Evolutionary conservation across 2,113 vertebrate species (phyloP).

Genomic region (Corvus moneduloides): DNA sequence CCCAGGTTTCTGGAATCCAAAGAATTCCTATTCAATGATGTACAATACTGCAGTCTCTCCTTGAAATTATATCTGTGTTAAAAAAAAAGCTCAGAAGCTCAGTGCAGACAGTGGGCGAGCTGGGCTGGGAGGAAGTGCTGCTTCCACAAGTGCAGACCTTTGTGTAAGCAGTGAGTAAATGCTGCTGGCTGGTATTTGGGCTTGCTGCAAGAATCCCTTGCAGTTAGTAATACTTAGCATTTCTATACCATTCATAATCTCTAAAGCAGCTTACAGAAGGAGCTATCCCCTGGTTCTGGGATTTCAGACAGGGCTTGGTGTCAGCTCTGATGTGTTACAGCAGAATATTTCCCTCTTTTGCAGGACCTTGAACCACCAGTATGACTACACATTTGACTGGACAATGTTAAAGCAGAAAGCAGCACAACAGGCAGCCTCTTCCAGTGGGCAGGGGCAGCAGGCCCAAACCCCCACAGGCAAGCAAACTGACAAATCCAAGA

Average conservation of each 20-base stretch:
- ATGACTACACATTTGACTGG: slow-evolving; percentile 99
- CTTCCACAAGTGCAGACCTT: background rate
- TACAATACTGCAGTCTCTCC: background rate
- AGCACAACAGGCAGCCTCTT: slow-evolving; percentile 97
- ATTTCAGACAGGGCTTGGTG: background rate
- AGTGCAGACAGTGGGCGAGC: background rate
- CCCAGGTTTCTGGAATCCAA: background rate
- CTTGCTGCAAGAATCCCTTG: slow-evolving; percentile 2
- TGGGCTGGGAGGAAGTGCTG: background rate
- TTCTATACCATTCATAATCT: background rate
- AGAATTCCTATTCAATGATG: background rate
- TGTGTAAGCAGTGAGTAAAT: background rate
- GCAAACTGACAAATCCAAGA: slow-evolving; percentile 99
- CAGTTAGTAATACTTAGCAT: background rate
- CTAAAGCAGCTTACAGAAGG: background rate
- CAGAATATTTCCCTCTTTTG: slow-evolving; percentile 3
- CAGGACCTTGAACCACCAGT: slow-evolving; percentile 99
- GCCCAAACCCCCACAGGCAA: slow-evolving; percentile 99
- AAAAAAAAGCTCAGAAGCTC: background rate
- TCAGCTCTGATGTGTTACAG: background rate
- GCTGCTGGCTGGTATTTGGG: background rate
- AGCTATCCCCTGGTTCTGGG: background rate
- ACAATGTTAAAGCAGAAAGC: slow-evolving; percentile 99
- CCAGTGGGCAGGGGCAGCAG: slow-evolving; percentile 98
- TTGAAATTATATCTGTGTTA: background rate